A percentile compares a stretch with the other conserved stretches of the same genome.
These are phyloP conservation scores for Peromyscus maniculatus DNA, from an alignment of 2,113 vertebrate species.

Conservation along the genomic window DNA sequence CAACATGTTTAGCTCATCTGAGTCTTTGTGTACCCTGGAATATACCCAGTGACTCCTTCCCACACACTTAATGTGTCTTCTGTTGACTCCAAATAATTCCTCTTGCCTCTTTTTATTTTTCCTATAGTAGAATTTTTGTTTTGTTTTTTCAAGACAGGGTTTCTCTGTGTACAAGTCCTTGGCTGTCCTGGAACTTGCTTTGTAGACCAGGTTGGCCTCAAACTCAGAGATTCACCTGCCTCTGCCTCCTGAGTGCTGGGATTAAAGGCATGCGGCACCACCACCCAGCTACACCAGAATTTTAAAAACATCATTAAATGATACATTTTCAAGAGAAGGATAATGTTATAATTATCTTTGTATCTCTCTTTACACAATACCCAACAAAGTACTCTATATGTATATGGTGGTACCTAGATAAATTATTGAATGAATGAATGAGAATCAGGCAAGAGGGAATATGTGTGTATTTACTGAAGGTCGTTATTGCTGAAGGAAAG, in stretches of 20 bases:
- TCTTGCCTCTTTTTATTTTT: neutral
- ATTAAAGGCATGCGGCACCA: neutral
- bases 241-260: neutral
- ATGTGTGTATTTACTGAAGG: neutral
- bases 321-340: conserved; percentile 4
- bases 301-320: neutral
- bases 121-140: neutral
- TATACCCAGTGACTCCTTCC: neutral
- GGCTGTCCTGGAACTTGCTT: neutral
- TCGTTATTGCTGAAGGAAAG: neutral
- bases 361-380: neutral
- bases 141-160: neutral
- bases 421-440: neutral
- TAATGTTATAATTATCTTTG: neutral
- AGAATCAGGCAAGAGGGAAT: neutral
- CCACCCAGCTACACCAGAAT: too few relatives aligned
- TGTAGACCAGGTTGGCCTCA: neutral
- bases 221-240: neutral
- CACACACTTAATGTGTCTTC: rapidly evolving
- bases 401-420: neutral
- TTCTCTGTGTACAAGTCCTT: too few relatives aligned
- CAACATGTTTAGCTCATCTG: rapidly evolving
- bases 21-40: too few relatives aligned
- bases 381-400: too few relatives aligned
- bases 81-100: rapidly evolving